Base-by-base conservation (phyloP, 1,140 invertebrate species). In the Steinernema feltiae region DNA sequence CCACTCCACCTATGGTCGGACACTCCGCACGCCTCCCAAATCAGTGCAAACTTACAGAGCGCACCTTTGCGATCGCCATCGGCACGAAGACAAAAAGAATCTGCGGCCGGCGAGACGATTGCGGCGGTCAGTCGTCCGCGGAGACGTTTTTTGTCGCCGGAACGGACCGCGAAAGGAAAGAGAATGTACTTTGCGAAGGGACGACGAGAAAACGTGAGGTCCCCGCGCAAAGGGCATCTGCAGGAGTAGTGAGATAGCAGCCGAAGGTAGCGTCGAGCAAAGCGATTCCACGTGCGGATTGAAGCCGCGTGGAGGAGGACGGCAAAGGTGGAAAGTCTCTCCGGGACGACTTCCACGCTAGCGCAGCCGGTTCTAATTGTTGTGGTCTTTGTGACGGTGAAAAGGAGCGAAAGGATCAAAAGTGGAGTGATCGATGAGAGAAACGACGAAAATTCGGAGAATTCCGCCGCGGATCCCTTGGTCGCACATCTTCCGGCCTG, bases 351-450 rank as follows among this genome's bases (percentile, higher is more conserved):
- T 63, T 63, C 53, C 53, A 63, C 53, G 53, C 53, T 27, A 63
- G 3, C 53, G 3, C 7, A 63, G 53, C 53, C 53, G 53, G 53
- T 63, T 63, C 53, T 63, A 63, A 63, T 63, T 63, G 35, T 41
- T 7, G 35, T 41, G 35, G 35, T 41, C 53, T 63, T 63, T 63
- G 53, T 63, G 53, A 17, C 24, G 7, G 53, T 63, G 15, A 3
- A 17, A 17, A 27, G 24, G 15, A 27, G 24, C 53, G 53, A 63
- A 27, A 7, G 53, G 35, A 41, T 41, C 35, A 41, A 17, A 27
- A 63, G 53, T 63, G 3, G 53, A 27, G 53, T 63, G 53, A 63
- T 63, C 53, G 53, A 63, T 63, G 53, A 27, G 12, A 27, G 53
- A 63, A 27, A 21, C 53, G 53, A n/a, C 53, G 53, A 27, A 15